Conservation (phyloP, 2,888 invertebrate species). For the Andrena praecox region DNA sequence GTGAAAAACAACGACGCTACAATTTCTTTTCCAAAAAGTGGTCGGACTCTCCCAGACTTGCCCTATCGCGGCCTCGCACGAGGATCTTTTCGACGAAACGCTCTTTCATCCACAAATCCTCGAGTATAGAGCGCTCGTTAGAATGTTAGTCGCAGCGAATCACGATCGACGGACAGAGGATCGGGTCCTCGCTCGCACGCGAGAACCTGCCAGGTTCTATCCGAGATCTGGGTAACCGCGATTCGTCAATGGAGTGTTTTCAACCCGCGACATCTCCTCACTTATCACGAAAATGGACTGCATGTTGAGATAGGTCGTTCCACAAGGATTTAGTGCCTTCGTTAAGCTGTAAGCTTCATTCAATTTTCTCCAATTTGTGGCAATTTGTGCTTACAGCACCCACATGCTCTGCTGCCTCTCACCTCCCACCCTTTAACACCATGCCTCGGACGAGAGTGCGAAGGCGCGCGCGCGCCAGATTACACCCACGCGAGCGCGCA, state of each 20-base stretch:
- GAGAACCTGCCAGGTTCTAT: not conserved
- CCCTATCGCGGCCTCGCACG: no score
- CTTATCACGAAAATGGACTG: slow-evolving; percentile 76
- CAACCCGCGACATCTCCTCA: slow-evolving; percentile 67
- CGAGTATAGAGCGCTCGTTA: not conserved
- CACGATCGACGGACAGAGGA: not conserved
- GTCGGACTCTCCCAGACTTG: no score
- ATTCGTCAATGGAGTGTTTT: slow-evolving; percentile 60
- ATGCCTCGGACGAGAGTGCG: slow-evolving; percentile 51
- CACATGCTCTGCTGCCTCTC: slow-evolving; percentile 73
- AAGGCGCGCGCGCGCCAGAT: slow-evolving; percentile 29
- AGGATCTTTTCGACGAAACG: no score
- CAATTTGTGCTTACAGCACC: slow-evolving; percentile 83
- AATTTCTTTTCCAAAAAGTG: no score
- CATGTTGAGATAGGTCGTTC: slow-evolving; percentile 82
- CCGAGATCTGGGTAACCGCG: not conserved
- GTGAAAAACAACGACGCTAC: no score
- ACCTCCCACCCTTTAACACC: slow-evolving; percentile 59
- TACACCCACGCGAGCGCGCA: not conserved
- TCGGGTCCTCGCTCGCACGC: no score
- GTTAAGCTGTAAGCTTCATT: slow-evolving; percentile 84
- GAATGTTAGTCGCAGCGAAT: no score
- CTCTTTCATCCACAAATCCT: not conserved
- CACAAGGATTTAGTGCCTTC: slow-evolving; percentile 82
- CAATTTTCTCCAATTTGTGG: slow-evolving; percentile 84